phyloP scores from a whole-genome alignment of 2,113 vertebrate species.

The Danionella cerebrum region DNA sequence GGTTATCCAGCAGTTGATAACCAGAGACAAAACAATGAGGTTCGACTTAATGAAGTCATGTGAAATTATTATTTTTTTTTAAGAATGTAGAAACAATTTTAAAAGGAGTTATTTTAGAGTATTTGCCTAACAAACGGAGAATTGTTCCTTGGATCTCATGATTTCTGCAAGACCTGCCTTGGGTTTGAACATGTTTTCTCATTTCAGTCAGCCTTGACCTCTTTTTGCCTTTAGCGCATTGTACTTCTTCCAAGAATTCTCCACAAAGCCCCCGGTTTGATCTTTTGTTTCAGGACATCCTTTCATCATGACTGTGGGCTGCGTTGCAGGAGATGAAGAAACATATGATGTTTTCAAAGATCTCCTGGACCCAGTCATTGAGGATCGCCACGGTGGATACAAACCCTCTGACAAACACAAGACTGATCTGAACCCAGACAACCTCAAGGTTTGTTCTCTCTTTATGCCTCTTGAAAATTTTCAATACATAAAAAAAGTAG shows the following conservation, averaged over 20 bases:
- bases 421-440: constrained; percentile 81
- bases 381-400: constrained; percentile 90
- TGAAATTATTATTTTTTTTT: too few species aligned
- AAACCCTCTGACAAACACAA: constrained; percentile 87
- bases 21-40: too few species aligned
- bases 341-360: constrained; percentile 83
- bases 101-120: neutral
- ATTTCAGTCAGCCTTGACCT: neutral
- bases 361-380: constrained; percentile 85
- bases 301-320: constrained; percentile 92
- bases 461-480: neutral
- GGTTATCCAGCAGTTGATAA: too few species aligned
- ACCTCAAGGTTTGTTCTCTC: constrained; percentile 71
- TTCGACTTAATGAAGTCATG: too few species aligned
- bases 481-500: neutral
- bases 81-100: too few species aligned
- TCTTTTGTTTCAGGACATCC: constrained; percentile 74
- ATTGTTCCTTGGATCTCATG: neutral
- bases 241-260: neutral
- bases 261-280: neutral
- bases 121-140: neutral
- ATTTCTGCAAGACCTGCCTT: neutral
- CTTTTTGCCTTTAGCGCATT: neutral
- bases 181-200: neutral
- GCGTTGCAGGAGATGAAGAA: constrained; percentile 88